Percentiles rank a stretch among this genome's conserved stretches.
These are phyloP conservation scores for Sebastolobus alascanus DNA, from an alignment of 2,797 vertebrate genomes.

Conservation along the genomic window DNA sequence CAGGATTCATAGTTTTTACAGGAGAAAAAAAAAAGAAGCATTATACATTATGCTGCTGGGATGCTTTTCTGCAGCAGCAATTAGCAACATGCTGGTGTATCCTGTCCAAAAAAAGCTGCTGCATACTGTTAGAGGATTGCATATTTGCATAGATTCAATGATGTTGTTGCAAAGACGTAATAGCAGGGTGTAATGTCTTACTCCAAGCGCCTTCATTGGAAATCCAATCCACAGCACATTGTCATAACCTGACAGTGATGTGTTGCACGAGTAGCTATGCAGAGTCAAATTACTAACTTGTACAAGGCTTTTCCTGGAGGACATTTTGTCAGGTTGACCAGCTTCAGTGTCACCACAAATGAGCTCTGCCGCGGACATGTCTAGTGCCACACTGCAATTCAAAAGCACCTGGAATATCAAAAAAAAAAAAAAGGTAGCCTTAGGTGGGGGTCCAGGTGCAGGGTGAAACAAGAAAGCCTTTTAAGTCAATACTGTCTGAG, in stretches of 20 bases:
- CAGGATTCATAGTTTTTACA: background rate
- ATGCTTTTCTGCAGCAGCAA: constrained; percentile 1
- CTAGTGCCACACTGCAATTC: background rate
- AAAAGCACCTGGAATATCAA: constrained; percentile 36
- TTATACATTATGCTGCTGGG: background rate
- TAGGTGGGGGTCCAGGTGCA: constrained; percentile 43
- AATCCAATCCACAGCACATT: constrained; percentile 2
- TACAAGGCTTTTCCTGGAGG: background rate
- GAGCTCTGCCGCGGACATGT: constrained; percentile 8
- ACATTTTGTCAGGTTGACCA: constrained; percentile 9
- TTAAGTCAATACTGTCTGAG: constrained; percentile 46
- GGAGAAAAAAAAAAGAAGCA: background rate
- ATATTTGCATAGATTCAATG: background rate
- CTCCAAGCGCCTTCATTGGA: background rate
- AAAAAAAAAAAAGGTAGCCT: constrained; percentile 37
- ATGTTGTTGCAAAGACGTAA: background rate
- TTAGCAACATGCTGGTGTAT: background rate
- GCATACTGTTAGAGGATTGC: background rate
- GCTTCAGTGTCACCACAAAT: background rate
- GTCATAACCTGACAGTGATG: constrained; percentile 1
- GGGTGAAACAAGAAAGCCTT: constrained; percentile 38
- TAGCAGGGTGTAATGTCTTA: background rate
- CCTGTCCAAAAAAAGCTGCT: background rate
- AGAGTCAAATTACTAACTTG: constrained; percentile 12
- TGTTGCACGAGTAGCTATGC: background rate